Conservation (phyloP, 2,113 vertebrate species). For the Alligator sinensis region DNA sequence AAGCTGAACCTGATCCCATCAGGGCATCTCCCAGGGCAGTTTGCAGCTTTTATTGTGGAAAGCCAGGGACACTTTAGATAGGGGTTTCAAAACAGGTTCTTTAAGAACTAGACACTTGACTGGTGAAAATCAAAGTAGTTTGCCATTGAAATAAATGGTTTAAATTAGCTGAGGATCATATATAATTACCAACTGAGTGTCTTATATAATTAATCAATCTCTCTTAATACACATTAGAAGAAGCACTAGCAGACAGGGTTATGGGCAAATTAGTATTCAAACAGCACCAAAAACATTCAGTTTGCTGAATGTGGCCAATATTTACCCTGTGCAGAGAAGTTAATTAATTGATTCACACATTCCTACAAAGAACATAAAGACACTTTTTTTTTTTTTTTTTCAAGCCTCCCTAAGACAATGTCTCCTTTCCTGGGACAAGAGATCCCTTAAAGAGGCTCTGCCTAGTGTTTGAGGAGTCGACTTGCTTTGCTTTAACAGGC, state of each 20-base stretch:
- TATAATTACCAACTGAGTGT: not conserved
- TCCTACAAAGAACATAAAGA: not conserved
- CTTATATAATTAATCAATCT: not conserved
- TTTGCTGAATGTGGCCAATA: not conserved
- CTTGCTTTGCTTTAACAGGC: slow-evolving; percentile 7
- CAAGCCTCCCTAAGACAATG: not conserved
- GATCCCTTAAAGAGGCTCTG: slow-evolving; percentile 5
- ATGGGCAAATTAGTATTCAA: not conserved
- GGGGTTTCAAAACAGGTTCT: not conserved
- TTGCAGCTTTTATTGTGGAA: not conserved
- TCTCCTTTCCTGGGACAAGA: not conserved
- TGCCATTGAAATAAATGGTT: not conserved
- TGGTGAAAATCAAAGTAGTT: not conserved
- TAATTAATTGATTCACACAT: not conserved
- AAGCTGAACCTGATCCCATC: not conserved
- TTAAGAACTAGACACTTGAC: not conserved
- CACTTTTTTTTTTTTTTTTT: not conserved
- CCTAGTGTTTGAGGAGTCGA: not conserved
- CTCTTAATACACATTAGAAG: not conserved
- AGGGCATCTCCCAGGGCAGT: not conserved
- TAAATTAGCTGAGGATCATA: not conserved
- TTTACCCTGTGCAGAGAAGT: not conserved
- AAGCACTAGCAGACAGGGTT: not conserved
- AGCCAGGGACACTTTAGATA: not conserved
- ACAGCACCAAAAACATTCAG: not conserved